Conservation (phyloP, 2,113 vertebrate species). For the Sclerurus mexicanus region DNA sequence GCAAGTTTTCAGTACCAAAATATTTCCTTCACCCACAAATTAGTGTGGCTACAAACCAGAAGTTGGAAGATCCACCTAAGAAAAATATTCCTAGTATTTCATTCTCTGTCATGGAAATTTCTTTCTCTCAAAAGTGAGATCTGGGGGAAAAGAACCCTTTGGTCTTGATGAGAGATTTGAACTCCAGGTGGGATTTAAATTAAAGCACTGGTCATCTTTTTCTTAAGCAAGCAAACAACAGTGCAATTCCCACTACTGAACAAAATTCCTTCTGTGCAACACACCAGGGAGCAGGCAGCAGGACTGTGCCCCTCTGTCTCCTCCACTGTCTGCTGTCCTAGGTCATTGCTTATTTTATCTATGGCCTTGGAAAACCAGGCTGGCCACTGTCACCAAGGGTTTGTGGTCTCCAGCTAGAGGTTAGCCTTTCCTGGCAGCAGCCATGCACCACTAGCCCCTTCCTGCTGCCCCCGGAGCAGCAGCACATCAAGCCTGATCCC, state of each 20-base stretch:
- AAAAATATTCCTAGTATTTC: background rate
- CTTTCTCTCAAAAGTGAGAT: background rate
- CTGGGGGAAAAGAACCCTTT: fast-evolving
- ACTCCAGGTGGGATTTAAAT: background rate
- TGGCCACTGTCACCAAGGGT: constrained; percentile 25
- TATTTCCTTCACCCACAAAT: constrained; percentile 40
- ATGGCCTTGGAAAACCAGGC: constrained; percentile 3
- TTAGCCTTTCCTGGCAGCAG: constrained; percentile 39
- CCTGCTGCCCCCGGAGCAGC: background rate
- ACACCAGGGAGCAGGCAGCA: background rate
- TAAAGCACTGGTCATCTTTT: background rate
- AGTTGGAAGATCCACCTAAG: background rate
- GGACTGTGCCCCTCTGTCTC: background rate
- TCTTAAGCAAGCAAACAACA: background rate
- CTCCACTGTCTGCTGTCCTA: constrained; percentile 37
- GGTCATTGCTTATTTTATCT: constrained; percentile 52
- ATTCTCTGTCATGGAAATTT: background rate
- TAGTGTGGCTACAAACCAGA: constrained; percentile 1
- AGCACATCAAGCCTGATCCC: background rate
- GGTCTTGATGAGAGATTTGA: background rate
- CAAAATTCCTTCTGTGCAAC: background rate
- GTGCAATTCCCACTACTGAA: background rate
- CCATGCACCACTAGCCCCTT: background rate
- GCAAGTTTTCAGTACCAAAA: constrained; percentile 26
- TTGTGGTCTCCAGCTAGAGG: constrained; percentile 42